Evolutionary conservation across 2,797 vertebrate genomes (phyloP), one percentile per base, ranked within the genome.

Genomic region (Percopsis omiscomaycus): DNA sequence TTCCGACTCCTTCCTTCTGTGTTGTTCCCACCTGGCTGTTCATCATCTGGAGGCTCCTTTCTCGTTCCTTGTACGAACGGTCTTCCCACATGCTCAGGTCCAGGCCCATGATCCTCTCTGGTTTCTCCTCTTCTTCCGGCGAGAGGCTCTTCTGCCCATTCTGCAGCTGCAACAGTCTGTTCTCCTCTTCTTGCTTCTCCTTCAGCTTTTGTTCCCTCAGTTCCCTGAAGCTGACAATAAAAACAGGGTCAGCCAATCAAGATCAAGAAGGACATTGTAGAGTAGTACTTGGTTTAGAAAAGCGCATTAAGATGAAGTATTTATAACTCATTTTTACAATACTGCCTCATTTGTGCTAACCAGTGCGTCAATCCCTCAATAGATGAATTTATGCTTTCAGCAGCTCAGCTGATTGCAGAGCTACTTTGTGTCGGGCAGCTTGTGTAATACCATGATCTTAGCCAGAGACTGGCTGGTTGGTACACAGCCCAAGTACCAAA

Each of bases 21-120:
- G 49, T 52, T 3, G 32, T 3, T 0, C 0, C 61, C 47, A 75
- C 74, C 0, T 75, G 77, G 79, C 83, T 85, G 64, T 89, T 90
- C 52, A 78, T 69, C 55, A 84, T 80, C 47, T 91, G 88, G 51
- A 93, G 68, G 55, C 85, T 92, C 88, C 73, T 90, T 58, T 92
- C 89, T 67, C 88, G 91, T 32, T 91, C 91, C 69, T 93, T 90
- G 53, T 89, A 93, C 0, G 92, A 93, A 55, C 84, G 64, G 9
- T 95, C 94, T 77, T 96, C 94, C 95, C 95, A 95, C n/a, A 90
- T 89, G 47, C 92, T 94, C 46, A 94, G 92, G 76, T 96, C 94
- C 60, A 94, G 89, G 28, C 94, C 94, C 74, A 90, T 92, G 73
- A 94, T 89, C 59, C 80, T 84, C 58, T 92, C 81, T 48, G 74